Conservation (phyloP, 2,797 vertebrate species). For the Sebastes taczanowskii region DNA sequence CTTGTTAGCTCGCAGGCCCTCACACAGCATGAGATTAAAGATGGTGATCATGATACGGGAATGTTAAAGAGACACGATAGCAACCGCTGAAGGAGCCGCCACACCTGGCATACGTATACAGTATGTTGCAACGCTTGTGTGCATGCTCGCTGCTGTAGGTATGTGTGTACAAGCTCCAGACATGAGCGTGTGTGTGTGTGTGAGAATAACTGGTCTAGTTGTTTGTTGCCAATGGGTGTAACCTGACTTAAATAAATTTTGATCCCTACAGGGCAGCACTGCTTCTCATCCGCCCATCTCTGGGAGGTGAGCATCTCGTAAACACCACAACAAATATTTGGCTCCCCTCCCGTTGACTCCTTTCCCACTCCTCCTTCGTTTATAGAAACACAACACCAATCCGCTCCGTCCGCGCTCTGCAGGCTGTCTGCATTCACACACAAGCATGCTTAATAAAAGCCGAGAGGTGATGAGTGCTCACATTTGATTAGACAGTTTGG, state of each 20-base stretch:
- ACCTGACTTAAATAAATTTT: constrained; percentile 75
- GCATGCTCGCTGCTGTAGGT: constrained; percentile 27
- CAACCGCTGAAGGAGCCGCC: constrained; percentile 25
- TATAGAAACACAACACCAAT: constrained; percentile 9
- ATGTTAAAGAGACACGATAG: constrained; percentile 49
- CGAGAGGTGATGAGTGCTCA: neutral
- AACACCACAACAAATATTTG: constrained; percentile 23
- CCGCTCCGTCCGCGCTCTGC: neutral
- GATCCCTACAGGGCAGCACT: constrained; percentile 65
- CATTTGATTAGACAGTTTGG: neutral
- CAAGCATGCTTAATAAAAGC: neutral
- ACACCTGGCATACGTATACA: constrained; percentile 30
- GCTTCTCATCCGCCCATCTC: constrained; percentile 49
- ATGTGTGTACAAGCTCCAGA: constrained; percentile 13
- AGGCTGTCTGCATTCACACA: neutral
- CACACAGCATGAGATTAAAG: constrained; percentile 67
- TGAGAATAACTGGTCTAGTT: constrained; percentile 26
- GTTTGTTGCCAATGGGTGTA: constrained; percentile 64
- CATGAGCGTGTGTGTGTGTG: constrained; percentile 43
- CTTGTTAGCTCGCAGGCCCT: constrained; percentile 51
- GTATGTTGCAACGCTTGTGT: constrained; percentile 42
- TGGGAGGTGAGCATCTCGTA: constrained; percentile 41
- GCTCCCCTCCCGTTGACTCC: neutral
- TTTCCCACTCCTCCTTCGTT: neutral
- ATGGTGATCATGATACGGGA: constrained; percentile 57